Evolutionary conservation across 30 jellyfish, hydroid and myxozoan species (phyloP).

Genomic region (Cassiopea xamachana): DNA sequence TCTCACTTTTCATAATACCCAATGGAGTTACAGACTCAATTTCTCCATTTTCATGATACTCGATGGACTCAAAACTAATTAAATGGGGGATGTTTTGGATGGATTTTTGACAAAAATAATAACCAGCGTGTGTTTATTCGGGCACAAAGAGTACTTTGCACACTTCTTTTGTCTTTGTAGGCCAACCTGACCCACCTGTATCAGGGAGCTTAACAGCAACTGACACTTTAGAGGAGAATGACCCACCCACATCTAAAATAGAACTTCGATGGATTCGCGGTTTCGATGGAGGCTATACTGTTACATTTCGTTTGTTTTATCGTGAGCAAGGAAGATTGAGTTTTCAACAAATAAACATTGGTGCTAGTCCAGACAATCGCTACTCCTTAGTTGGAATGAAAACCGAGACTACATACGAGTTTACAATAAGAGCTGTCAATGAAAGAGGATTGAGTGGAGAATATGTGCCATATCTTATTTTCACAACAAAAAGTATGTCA

Average conservation of each 20-base stretch:
- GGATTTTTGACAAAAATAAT: no score
- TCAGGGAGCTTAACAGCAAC: constrained; percentile 52
- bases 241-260: constrained; percentile 86
- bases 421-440: constrained; percentile 75
- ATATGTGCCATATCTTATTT: constrained; percentile 32
- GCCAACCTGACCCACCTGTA: constrained; percentile 92
- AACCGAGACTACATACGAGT: constrained; percentile 62
- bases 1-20: no score
- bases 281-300: constrained; percentile 87
- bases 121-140: no score
- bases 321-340: constrained; percentile 40
- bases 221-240: constrained; percentile 79
- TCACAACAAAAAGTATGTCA: constrained; percentile 65
- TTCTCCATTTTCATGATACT: no score
- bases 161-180: constrained; percentile 19
- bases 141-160: no score
- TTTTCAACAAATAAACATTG: constrained; percentile 57
- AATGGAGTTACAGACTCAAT: no score
- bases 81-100: no score
- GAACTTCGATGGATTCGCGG: constrained; percentile 90
- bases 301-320: constrained; percentile 70
- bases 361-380: constrained; percentile 52
- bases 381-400: constrained; percentile 56
- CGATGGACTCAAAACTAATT: no score
- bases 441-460: constrained; percentile 75